phyloP scores from a whole-genome alignment of 1,140 invertebrate genomes.

The Solenopsis invicta region DNA sequence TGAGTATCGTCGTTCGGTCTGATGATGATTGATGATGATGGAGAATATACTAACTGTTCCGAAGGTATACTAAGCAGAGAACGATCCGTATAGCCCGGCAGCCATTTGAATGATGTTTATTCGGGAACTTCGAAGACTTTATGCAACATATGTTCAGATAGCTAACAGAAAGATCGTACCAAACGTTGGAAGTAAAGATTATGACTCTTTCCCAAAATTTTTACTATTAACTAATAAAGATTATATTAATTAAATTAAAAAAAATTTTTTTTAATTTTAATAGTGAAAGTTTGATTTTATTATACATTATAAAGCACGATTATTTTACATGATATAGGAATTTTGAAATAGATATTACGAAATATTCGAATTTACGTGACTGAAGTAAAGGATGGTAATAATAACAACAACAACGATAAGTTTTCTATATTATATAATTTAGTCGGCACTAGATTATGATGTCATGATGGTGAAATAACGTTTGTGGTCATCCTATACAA shows the following conservation, averaged over 20 bases:
- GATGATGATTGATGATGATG: conserved; percentile 80
- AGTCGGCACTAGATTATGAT: not conserved
- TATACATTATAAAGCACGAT: not conserved
- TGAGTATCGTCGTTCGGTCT: conserved; percentile 72
- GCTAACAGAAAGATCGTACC: not conserved
- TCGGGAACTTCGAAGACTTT: conserved; percentile 55
- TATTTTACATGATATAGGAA: not conserved
- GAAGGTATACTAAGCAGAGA: conserved; percentile 71
- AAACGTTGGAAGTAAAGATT: not conserved
- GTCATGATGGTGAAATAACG: conserved; percentile 11
- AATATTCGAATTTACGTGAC: not conserved
- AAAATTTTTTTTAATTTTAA: not conserved
- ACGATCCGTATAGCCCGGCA: conserved; percentile 53
- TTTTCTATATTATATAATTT: not conserved
- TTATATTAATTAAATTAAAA: not conserved
- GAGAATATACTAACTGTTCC: conserved; percentile 68
- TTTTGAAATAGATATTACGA: not conserved
- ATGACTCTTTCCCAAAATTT: not conserved
- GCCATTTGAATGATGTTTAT: conserved; percentile 64
- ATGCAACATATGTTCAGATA: conserved; percentile 51
- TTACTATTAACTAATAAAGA: not conserved
- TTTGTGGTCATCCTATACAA: not conserved
- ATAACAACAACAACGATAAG: not conserved
- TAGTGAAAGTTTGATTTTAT: not conserved
- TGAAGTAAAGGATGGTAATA: not conserved